Evolutionary conservation across 2,797 vertebrate genomes (phyloP).

Genomic region (Pangasius larnaudii): DNA sequence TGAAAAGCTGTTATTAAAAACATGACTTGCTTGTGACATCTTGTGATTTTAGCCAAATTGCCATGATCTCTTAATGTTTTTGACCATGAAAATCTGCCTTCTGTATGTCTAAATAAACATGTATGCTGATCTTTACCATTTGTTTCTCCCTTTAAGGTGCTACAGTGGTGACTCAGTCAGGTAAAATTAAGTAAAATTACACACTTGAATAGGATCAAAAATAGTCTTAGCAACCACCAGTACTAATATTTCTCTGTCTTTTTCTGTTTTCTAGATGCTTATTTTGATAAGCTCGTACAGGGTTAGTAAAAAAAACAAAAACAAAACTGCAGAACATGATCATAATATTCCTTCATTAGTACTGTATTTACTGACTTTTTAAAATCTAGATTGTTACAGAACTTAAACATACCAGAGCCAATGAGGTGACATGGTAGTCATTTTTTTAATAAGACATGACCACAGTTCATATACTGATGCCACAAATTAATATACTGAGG

Average conservation of each 20-base stretch:
- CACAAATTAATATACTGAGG: background rate
- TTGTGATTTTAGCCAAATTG: background rate
- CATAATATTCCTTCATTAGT: background rate
- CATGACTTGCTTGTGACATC: background rate
- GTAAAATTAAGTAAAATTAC: background rate
- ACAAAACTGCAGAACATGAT: background rate
- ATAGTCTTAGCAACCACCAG: background rate
- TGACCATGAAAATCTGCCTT: background rate
- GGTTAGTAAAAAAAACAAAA: background rate
- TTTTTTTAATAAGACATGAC: background rate
- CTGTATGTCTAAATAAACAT: background rate
- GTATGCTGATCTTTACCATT: no score
- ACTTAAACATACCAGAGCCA: background rate
- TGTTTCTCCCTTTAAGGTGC: background rate
- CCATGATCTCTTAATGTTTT: background rate
- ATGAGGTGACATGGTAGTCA: background rate
- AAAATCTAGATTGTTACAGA: background rate
- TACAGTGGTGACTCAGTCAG: background rate
- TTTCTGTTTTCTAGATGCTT: background rate
- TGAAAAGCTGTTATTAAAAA: background rate
- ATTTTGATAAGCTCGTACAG: background rate
- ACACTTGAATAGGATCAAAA: background rate
- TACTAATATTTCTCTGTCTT: background rate
- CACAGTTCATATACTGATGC: background rate
- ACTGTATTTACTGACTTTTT: background rate